Conservation (phyloP, 2,797 vertebrate species). For the Myripristis murdjan region DNA sequence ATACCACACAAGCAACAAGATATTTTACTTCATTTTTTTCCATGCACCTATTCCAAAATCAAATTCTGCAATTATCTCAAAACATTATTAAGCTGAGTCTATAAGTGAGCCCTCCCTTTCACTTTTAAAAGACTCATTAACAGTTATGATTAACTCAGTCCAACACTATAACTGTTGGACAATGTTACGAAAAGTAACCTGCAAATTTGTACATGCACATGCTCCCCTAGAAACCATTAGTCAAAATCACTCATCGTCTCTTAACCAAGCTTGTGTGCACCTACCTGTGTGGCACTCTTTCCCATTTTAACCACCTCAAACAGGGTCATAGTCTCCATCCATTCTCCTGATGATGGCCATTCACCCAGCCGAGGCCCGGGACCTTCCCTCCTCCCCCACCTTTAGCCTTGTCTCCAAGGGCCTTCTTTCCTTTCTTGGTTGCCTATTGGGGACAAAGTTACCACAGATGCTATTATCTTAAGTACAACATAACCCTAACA, state of each 20-base stretch:
- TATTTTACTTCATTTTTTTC: neutral
- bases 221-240: neutral
- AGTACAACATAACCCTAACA: neutral
- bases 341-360: slow-evolving; percentile 97
- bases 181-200: neutral
- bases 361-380: slow-evolving; percentile 86
- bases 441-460: slow-evolving; percentile 76
- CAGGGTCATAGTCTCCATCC: slow-evolving; percentile 95
- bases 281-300: slow-evolving; percentile 98
- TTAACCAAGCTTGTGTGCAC: neutral
- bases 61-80: neutral
- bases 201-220: neutral
- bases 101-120: neutral
- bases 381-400: slow-evolving; percentile 85
- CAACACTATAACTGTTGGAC: neutral
- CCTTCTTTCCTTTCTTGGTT: slow-evolving; percentile 92
- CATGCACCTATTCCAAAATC: neutral
- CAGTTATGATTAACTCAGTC: no score
- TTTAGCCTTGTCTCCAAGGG: slow-evolving; percentile 90
- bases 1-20: neutral
- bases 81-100: neutral
- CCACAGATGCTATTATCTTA: neutral
- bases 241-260: neutral
- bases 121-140: no score
- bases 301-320: slow-evolving; percentile 97